A percentile compares a stretch with the other conserved stretches of the same genome.
Conservation (phyloP, 2,113 vertebrate genomes). For the Pollachius pollachius region DNA sequence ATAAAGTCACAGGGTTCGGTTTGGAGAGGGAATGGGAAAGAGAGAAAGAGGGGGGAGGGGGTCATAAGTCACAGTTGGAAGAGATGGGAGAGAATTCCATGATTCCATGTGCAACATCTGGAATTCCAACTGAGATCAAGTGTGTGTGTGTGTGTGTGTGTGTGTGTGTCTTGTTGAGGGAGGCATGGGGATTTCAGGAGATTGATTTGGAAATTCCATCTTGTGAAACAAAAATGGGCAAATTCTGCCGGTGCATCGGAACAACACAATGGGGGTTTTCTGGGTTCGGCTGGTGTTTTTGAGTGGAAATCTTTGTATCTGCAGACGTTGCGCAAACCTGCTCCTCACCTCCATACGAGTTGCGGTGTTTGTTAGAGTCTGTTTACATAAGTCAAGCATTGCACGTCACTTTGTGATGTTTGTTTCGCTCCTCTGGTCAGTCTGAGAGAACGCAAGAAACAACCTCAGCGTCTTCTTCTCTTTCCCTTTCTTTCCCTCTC, state of each 20-base stretch:
- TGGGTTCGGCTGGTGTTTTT: too few species aligned
- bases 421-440: slow-evolving; percentile 65
- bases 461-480: slow-evolving; percentile 64
- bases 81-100: slow-evolving; percentile 71
- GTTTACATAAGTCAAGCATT: slow-evolving; percentile 2
- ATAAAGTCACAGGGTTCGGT: slow-evolving; percentile 60
- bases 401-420: slow-evolving; percentile 38
- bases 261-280: too few species aligned
- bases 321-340: too few species aligned
- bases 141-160: slow-evolving; percentile 1
- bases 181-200: background rate
- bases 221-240: too few species aligned
- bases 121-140: slow-evolving; percentile 71
- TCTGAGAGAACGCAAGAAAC: slow-evolving; percentile 50
- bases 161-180: background rate
- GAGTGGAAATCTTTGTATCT: too few species aligned
- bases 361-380: background rate
- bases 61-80: slow-evolving; percentile 61
- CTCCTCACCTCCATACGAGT: too few species aligned
- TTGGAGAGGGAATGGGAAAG: background rate
- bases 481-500: slow-evolving; percentile 2
- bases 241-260: too few species aligned
- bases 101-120: slow-evolving; percentile 77
- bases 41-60: slow-evolving; percentile 26
- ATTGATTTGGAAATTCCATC: too few species aligned